Evolutionary conservation across 1,140 invertebrate species (phyloP), one percentile per base, ranked within the genome.

Genomic region (Macrobrachium rosenbergii): DNA sequence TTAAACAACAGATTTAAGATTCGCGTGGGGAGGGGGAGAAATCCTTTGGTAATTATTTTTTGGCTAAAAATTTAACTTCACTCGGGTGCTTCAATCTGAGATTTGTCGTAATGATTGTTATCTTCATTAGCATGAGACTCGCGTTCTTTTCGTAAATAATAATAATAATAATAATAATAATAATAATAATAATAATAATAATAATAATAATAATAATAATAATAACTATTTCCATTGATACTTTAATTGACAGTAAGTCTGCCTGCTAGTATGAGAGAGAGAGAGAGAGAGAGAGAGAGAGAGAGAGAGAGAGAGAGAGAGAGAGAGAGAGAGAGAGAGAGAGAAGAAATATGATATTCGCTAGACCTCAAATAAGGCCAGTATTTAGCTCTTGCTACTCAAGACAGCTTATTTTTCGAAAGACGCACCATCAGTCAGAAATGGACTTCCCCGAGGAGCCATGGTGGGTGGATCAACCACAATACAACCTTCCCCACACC

Each of bases 111-210:
- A 64, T 2, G 21, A 5, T 64, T 17, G 2, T 64, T 17, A 64
- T 64, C 1, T 17, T 64, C 17, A 2, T 64, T 2, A 64, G 16
- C 16, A 21, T 64, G 63, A 21, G 16, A n/a, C n/a, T n/a, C n/a
- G n/a, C n/a, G n/a, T n/a, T n/a, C n/a, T n/a, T 17, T 64, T 64
- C 2, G 21, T 64, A 5, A 64, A 19, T 17, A 2, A 19, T 17
- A 64, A 17, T 17, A 64, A 19, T 17, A 64, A 64, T 64, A 64
- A 19, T n/a, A n/a, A n/a, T n/a, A n/a, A n/a, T n/a, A n/a, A n/a
- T n/a, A 64, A 64, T 64, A 64, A 64, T 64, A 64, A 64, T 64
- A 64, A 64, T 64, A 64, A 64, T 64, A 64, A 64, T 64, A 64
- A 64, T 64, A 64, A 64, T 64, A 64, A 64, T 64, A 64, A 64